A percentile compares a stretch with the other conserved stretches of the same genome.
Conservation (phyloP, 2,113 vertebrate species). For the Xiphophorus couchianus region DNA sequence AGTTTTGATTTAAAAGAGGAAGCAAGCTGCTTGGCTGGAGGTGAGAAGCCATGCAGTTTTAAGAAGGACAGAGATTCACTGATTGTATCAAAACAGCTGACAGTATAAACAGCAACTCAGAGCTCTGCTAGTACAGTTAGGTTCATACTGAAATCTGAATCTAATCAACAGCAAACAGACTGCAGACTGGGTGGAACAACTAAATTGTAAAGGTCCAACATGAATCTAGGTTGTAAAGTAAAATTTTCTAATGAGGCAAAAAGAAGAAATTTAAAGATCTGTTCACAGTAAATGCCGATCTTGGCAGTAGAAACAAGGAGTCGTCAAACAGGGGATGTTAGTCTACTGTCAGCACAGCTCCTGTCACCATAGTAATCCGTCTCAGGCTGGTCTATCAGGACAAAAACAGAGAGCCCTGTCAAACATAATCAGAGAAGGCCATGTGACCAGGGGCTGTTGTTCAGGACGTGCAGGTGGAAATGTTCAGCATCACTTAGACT, state of each 20-base stretch:
- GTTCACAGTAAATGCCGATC: background rate
- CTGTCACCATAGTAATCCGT: constrained; percentile 70
- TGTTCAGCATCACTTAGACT: constrained; percentile 42
- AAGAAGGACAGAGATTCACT: constrained; percentile 5
- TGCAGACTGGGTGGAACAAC: background rate
- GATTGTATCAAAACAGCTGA: background rate
- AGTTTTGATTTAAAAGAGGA: background rate
- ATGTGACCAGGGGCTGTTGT: constrained; percentile 28
- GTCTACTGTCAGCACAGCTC: constrained; percentile 36
- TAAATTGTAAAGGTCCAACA: background rate
- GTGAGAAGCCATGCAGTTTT: background rate
- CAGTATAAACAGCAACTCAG: background rate
- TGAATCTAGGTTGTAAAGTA: background rate
- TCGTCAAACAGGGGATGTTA: constrained; percentile 24
- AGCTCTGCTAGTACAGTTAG: background rate
- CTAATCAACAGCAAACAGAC: background rate
- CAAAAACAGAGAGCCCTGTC: constrained; percentile 59
- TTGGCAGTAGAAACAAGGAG: background rate
- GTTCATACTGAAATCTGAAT: background rate
- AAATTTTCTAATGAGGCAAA: background rate
- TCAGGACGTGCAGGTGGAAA: constrained; percentile 54
- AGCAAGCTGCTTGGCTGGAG: background rate
- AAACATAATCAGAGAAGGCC: constrained; percentile 32
- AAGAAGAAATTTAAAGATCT: background rate
- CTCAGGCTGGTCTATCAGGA: constrained; percentile 51